phyloP scores from a whole-genome alignment of 2,888 invertebrate genomes.

The Ligdia adustata region DNA sequence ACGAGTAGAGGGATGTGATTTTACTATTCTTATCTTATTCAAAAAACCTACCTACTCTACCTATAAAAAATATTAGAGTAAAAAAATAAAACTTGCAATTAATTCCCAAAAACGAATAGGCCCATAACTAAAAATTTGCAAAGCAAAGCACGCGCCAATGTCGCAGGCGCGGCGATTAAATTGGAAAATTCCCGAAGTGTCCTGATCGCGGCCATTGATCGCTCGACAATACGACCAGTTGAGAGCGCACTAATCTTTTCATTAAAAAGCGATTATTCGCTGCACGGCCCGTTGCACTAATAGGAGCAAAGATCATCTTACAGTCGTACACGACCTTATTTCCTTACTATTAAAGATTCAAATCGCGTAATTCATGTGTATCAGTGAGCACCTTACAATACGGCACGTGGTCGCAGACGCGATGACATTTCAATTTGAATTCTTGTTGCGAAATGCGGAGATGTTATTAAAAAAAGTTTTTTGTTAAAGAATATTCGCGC shows the following conservation, averaged over 20 bases:
- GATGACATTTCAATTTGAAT: conserved; percentile 82
- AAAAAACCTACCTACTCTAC: no score
- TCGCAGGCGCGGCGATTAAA: conserved; percentile 59
- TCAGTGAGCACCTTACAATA: conserved; percentile 54
- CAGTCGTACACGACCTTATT: conserved; percentile 39
- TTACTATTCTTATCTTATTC: no score
- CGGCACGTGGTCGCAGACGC: conserved; percentile 61
- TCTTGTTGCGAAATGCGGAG: conserved; percentile 61
- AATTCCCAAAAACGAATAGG: no score
- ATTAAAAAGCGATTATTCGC: conserved; percentile 83
- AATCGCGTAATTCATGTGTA: conserved; percentile 31
- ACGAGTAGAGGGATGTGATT: no score
- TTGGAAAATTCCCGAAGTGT: conserved; percentile 77
- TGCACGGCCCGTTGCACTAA: conserved; percentile 76
- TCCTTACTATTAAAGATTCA: conserved; percentile 37
- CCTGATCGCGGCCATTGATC: conserved; percentile 66
- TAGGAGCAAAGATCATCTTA: conserved; percentile 63
- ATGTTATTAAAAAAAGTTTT: conserved; percentile 66
- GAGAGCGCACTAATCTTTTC: conserved; percentile 79
- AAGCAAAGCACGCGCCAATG: conserved; percentile 40
- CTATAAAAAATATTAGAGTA: no score
- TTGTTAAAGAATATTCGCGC: conserved; percentile 48
- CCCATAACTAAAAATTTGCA: conserved; percentile 29
- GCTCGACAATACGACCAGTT: conserved; percentile 57
- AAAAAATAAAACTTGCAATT: no score